Evolutionary conservation across 2,113 vertebrate genomes (phyloP), one percentile per base, ranked within the genome.

Genomic region (Hucho hucho): DNA sequence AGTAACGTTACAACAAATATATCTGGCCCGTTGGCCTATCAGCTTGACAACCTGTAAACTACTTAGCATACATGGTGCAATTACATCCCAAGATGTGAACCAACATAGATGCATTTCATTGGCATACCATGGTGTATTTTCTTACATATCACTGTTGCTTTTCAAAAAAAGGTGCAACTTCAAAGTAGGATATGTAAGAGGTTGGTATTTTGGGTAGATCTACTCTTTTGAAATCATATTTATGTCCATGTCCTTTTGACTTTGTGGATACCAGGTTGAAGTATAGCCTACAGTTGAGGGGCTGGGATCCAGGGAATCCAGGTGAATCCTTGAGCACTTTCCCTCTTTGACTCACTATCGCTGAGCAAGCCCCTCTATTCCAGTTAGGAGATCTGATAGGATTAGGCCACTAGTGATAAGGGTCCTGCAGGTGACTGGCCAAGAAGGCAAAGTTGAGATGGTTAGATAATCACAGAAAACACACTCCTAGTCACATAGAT

Each of bases 341-440:
- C 83, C 70, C 69, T 81, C 59, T 73, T 24, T 65, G 73, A 74
- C 76, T 76, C 24, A 12, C 74, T 65, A 56, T n/a, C 25, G 68
- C 75, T 67, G 49, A 58, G 56, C 43, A 63, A 63, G 58, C 46
- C 75, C 28, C 59, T 71, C 32, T 87, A 83, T 91, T 89, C 87
- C 65, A 59, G 25, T 92, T 85, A 88, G 3, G 49, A 77, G 87
- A 87, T 89, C 72, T 74, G 71, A 67, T 3, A 20, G 78, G 87
- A 89, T 92, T 90, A 88, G 63, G 70, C 64, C 43, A 11, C 20
- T 6, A 11, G 69, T 74, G 75, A 74, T 68, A 56, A 63, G 32
- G 13, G 73, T 63, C 53, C 73, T 47, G 16, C n/a, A 70, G 78
- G 64, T 76, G 69, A 73, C 70, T 65, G 68, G 71, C 56, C 53